phyloP scores from a whole-genome alignment of 64 coral and sea anemone species.

The Dendrophyllia cribrosa region DNA sequence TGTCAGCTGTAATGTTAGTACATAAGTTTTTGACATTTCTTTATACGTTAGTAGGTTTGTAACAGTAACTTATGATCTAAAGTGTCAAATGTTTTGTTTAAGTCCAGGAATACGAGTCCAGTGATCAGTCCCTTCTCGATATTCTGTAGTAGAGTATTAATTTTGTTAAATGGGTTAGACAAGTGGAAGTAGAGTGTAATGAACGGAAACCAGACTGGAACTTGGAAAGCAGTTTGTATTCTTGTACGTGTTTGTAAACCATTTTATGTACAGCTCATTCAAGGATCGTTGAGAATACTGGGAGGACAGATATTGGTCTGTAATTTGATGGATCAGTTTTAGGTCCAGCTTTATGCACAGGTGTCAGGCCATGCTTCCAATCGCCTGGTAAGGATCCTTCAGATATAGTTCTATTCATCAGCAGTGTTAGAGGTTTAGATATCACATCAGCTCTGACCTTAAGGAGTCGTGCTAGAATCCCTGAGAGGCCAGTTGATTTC shows the following conservation, averaged over 20 bases:
- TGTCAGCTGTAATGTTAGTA: too few species aligned
- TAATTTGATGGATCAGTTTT: not conserved
- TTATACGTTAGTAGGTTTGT: too few species aligned
- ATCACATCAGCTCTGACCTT: not conserved
- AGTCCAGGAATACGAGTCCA: constrained; percentile 30
- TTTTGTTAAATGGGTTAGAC: constrained; percentile 30
- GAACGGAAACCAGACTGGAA: constrained; percentile 6
- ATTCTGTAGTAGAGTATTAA: constrained; percentile 18
- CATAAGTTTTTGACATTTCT: too few species aligned
- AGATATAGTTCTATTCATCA: constrained; percentile 46
- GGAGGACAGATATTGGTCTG: constrained; percentile 8
- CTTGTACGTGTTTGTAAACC: constrained; percentile 17
- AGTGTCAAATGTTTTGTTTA: constrained; percentile 42
- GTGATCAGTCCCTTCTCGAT: constrained; percentile 31
- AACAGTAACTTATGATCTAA: constrained; percentile 22
- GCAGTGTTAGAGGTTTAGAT: not conserved
- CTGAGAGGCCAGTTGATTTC: constrained; percentile 2
- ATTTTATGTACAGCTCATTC: constrained; percentile 18
- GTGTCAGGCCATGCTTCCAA: constrained; percentile 62
- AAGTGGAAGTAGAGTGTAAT: not conserved
- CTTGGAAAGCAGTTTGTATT: not conserved
- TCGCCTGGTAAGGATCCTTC: constrained; percentile 26
- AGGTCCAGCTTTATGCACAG: constrained; percentile 10
- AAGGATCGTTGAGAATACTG: not conserved
- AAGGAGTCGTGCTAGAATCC: constrained; percentile 6